Evolutionary conservation across 2,113 vertebrate species (phyloP).

Genomic region (Pseudopipra pipra): DNA sequence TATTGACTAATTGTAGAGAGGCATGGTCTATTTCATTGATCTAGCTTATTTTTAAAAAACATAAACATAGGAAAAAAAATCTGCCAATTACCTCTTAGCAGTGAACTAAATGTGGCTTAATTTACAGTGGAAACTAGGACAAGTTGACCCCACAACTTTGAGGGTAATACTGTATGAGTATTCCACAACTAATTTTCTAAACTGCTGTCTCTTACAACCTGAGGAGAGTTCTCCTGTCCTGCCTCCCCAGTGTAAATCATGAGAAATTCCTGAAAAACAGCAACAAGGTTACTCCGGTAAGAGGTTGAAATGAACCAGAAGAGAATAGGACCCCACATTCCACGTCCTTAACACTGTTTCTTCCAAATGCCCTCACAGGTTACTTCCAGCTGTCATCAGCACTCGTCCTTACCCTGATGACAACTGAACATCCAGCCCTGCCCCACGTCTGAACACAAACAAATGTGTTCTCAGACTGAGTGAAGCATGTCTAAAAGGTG

Average conservation of each 20-base stretch:
- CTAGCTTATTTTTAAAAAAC: not conserved
- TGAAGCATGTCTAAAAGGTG: not conserved
- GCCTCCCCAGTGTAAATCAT: not conserved
- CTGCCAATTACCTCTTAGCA: not conserved
- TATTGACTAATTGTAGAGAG: not conserved
- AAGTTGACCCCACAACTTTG: not conserved
- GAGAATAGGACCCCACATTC: not conserved
- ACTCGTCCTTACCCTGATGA: not conserved
- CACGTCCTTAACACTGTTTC: not conserved
- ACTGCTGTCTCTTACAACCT: not conserved
- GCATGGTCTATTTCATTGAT: not conserved
- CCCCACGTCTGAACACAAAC: accelerated
- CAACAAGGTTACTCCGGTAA: not conserved
- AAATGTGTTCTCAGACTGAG: not conserved
- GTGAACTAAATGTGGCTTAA: not conserved
- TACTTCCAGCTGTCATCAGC: not conserved
- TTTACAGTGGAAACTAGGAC: not conserved
- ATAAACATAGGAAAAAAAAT: not conserved
- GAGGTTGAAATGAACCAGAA: not conserved
- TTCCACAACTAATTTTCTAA: not conserved
- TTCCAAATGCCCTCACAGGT: not conserved
- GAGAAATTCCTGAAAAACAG: not conserved
- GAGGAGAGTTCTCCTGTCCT: not conserved
- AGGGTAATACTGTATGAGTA: accelerated
- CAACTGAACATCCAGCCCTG: not conserved